Base-by-base conservation (phyloP, 2,888 invertebrate species). In the Epirrita christyi region DNA sequence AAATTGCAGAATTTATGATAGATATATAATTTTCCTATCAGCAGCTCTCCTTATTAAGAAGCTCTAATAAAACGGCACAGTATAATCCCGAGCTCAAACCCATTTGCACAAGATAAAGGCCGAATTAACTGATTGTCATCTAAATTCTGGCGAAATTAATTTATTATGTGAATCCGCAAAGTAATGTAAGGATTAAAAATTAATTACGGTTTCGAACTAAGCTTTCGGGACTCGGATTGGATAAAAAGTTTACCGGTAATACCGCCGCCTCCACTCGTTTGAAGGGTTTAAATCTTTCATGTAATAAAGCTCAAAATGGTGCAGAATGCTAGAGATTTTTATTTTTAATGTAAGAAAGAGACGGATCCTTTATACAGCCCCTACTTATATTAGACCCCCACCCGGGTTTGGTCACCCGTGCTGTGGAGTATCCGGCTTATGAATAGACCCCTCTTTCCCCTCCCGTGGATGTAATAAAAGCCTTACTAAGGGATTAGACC, bases 131-230 rank as follows among this genome's bases (percentile, higher is more conserved):
- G 78, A 80, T 80, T 78, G 77, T 79, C 72, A 77, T 75, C 80
- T 68, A 67, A 77, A 76, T 71, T 72, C 70, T 71, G 66, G 70
- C 65, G 56, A 78, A 79, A 81, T 77, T 77, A 84, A 86, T 85
- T 85, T 84, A 81, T 82, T 84, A 83, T 81, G 75, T 76, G 77
- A 81, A 83, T 80, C 85, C 81, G 76, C 76, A 75, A 83, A 84
- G 81, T 82, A 80, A 82, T 80, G 76, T 77, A 42, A 66, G 83
- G 86, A 87, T 88, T 88, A 85, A 86, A 87, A 86, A 86, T 87
- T 86, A 86, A 87, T 88, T 85, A 86, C 80, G 80, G 80, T 83
- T 83, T 67, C 63, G 68, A 78, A 78, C 77, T 76, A 75, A 74
- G 80, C 78, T 80, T 81, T 68, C 55, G 73, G 74, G 70, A 71